phyloP scores from a whole-genome alignment of 1,140 invertebrate genomes.

The Drosophila kepulauana region DNA sequence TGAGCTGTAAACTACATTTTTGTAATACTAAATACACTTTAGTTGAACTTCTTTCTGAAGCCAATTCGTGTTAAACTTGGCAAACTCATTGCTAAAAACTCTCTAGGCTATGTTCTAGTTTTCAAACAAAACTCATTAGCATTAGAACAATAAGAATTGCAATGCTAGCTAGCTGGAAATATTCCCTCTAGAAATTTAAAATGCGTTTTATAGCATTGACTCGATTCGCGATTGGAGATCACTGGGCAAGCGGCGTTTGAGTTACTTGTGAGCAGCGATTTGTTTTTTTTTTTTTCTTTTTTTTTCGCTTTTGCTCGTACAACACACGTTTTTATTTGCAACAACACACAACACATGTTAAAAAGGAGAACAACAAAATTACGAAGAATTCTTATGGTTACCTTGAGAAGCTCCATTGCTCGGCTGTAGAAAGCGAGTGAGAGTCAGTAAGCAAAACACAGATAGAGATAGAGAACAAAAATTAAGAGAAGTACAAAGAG shows the following conservation, averaged over 20 bases:
- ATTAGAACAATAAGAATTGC: too few relatives aligned
- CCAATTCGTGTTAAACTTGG: too few relatives aligned
- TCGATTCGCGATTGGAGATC: constrained; percentile 31
- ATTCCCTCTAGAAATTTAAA: too few relatives aligned
- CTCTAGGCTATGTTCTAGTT: too few relatives aligned
- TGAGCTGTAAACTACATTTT: too few relatives aligned
- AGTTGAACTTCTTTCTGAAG: too few relatives aligned
- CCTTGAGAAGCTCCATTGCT: constrained; percentile 31
- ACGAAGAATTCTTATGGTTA: constrained; percentile 43
- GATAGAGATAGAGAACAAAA: constrained; percentile 16
- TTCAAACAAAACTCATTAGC: too few relatives aligned
- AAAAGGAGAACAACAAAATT: constrained; percentile 22
- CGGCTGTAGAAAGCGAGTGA: constrained; percentile 11
- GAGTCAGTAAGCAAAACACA: constrained; percentile 22
- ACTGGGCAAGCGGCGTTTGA: constrained; percentile 40
- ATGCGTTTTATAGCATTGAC: neutral
- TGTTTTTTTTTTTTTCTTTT: too few relatives aligned
- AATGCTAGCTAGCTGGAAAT: too few relatives aligned
- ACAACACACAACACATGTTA: constrained; percentile 20
- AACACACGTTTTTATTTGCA: constrained; percentile 45
- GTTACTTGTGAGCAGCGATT: constrained; percentile 8
- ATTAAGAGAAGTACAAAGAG: constrained; percentile 5
- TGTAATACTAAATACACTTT: too few relatives aligned
- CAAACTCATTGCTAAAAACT: too few relatives aligned
- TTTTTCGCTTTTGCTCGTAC: neutral